Percentiles rank a stretch among this genome's conserved stretches.
Evolutionary conservation across 2,797 vertebrate genomes (phyloP).

Genomic region (Melanotaenia trifasciata): DNA sequence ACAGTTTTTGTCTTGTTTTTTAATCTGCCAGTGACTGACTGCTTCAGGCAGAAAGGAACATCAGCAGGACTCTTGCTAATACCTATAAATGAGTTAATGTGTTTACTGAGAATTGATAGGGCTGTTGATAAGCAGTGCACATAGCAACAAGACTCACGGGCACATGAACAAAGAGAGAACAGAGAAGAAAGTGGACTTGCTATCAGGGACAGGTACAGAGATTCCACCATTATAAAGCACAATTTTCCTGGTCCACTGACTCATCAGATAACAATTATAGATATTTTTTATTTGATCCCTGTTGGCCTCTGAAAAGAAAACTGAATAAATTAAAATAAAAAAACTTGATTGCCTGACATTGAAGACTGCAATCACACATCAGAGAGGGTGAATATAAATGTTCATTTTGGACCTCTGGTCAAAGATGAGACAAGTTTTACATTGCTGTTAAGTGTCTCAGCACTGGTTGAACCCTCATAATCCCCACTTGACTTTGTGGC

Average conservation of each 20-base stretch:
- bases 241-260: slow-evolving; percentile 4
- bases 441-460: slow-evolving; percentile 14
- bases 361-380: slow-evolving; percentile 14
- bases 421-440: slow-evolving; percentile 29
- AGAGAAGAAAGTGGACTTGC: slow-evolving; percentile 25
- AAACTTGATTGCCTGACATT: background rate
- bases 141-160: slow-evolving; percentile 58
- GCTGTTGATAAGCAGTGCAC: slow-evolving; percentile 45
- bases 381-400: slow-evolving; percentile 14
- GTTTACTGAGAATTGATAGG: slow-evolving; percentile 64
- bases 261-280: slow-evolving; percentile 8
- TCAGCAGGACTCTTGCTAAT: slow-evolving; percentile 64
- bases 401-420: background rate
- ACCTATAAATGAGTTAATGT: slow-evolving; percentile 67
- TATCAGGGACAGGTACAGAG: slow-evolving; percentile 15
- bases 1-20: slow-evolving; percentile 46
- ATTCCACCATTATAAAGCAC: slow-evolving; percentile 41
- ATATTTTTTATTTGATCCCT: background rate
- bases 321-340: background rate
- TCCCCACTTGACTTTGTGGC: slow-evolving; percentile 48
- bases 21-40: slow-evolving; percentile 51
- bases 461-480: slow-evolving; percentile 33
- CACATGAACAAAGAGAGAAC: slow-evolving; percentile 28
- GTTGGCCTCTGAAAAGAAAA: background rate
- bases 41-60: slow-evolving; percentile 51